Evolutionary conservation across 2,113 vertebrate species (phyloP).

Genomic region (Microcebus ravelobensis): DNA sequence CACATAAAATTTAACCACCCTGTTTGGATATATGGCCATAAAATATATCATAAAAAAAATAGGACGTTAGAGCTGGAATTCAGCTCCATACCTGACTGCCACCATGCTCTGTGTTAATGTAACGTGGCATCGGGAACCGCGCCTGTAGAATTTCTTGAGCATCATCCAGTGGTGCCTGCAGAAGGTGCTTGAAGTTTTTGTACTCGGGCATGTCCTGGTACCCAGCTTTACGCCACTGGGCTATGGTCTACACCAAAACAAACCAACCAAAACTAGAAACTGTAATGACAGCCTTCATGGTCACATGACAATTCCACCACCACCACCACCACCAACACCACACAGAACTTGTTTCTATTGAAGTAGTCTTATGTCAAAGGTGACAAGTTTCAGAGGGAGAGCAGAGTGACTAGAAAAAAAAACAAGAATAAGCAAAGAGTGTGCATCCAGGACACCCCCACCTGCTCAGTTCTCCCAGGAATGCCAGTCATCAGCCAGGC

Average conservation of each 20-base stretch:
- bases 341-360: not conserved
- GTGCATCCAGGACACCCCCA: not conserved
- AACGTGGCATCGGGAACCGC: conserved; percentile 97
- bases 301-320: not conserved
- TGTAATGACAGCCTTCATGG: not conserved
- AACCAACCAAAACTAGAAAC: not conserved
- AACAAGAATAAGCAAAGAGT: not conserved
- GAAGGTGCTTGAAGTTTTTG: conserved; percentile 97
- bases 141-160: conserved; percentile 97
- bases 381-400: not conserved
- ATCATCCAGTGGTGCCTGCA: conserved; percentile 96
- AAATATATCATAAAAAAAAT: not conserved
- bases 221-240: conserved; percentile 96
- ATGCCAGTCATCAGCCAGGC: not conserved
- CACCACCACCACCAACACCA: not conserved
- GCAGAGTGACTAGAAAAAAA: not conserved
- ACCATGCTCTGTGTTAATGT: conserved; percentile 95
- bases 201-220: conserved; percentile 98
- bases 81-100: conserved; percentile 88
- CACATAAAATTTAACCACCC: not conserved
- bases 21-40: not conserved
- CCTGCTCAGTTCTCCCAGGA: not conserved
- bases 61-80: not conserved
- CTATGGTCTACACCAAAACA: conserved; percentile 89
- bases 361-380: not conserved